Evolutionary conservation across 2,113 vertebrate species (phyloP).

Genomic region (Onychostoma macrolepis): DNA sequence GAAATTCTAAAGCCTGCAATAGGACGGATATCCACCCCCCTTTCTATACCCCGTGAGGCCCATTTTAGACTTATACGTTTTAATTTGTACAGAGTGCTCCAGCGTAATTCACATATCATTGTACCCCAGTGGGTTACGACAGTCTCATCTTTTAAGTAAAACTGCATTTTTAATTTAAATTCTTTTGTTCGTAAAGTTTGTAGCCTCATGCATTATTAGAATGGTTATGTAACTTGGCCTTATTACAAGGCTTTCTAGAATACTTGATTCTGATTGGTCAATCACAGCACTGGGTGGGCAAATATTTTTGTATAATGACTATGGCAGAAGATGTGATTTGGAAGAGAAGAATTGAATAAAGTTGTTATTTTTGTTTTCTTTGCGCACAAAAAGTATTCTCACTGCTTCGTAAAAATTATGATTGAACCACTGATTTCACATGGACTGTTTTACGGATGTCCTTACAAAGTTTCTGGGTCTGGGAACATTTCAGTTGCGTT

Average conservation of each 20-base stretch:
- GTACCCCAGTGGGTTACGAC: background rate
- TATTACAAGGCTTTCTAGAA: background rate
- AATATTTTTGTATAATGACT: too few relatives aligned
- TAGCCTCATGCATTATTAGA: background rate
- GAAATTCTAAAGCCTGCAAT: conserved; percentile 14
- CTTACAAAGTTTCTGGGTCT: too few relatives aligned
- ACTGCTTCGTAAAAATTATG: too few relatives aligned
- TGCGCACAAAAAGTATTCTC: too few relatives aligned
- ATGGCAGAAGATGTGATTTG: too few relatives aligned
- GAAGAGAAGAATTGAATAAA: too few relatives aligned
- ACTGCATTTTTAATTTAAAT: background rate
- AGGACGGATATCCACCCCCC: background rate
- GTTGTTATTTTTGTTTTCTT: too few relatives aligned
- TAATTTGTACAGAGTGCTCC: background rate
- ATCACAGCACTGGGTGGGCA: background rate
- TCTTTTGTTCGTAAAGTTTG: background rate
- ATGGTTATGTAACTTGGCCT: background rate
- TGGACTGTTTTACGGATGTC: too few relatives aligned
- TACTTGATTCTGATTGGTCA: background rate
- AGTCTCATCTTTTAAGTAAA: conserved; percentile 13
- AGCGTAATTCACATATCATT: conserved; percentile 15
- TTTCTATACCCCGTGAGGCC: background rate
- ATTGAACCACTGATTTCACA: too few relatives aligned
- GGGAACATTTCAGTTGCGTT: too few relatives aligned
- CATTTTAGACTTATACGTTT: background rate